Conservation (phyloP, 2,888 invertebrate genomes). For the Acleris literana region DNA sequence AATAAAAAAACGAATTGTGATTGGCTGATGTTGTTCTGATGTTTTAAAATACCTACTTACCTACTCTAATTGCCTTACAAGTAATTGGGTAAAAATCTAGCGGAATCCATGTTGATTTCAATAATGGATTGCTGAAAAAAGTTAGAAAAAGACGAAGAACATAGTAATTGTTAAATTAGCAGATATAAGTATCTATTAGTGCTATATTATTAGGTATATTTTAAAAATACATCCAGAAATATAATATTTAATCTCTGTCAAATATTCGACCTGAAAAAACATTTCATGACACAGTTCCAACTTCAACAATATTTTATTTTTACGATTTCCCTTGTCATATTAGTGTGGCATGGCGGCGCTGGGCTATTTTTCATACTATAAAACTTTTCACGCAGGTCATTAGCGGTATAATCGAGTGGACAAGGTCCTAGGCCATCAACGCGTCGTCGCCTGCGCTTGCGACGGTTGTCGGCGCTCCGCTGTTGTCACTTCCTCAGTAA, state of each 20-base stretch:
- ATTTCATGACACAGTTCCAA: constrained; percentile 11
- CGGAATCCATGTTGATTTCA: too few species aligned
- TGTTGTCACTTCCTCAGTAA: constrained; percentile 63
- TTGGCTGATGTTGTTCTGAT: too few species aligned
- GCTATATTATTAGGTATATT: constrained; percentile 29
- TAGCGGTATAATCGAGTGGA: constrained; percentile 63
- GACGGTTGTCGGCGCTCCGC: constrained; percentile 45
- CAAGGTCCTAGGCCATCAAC: constrained; percentile 66
- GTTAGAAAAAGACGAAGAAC: too few species aligned
- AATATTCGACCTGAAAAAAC: constrained; percentile 19
- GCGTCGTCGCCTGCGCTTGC: constrained; percentile 56
- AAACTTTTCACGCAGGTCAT: constrained; percentile 65
- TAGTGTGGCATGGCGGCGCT: constrained; percentile 47
- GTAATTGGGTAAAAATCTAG: too few species aligned
- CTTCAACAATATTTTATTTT: constrained; percentile 42
- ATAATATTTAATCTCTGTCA: constrained; percentile 3
- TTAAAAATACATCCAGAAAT: constrained; percentile 36
- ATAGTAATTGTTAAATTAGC: too few species aligned
- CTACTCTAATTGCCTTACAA: too few species aligned
- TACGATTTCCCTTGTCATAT: constrained; percentile 53
- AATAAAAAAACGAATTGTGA: too few species aligned
- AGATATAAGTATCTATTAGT: too few species aligned
- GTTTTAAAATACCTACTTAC: too few species aligned
- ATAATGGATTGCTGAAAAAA: too few species aligned
- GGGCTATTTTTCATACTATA: constrained; percentile 65